A percentile compares a stretch with the other conserved stretches of the same genome.
Evolutionary conservation across 2,888 invertebrate species (phyloP).

Genomic region (Lepidonotus clava): DNA sequence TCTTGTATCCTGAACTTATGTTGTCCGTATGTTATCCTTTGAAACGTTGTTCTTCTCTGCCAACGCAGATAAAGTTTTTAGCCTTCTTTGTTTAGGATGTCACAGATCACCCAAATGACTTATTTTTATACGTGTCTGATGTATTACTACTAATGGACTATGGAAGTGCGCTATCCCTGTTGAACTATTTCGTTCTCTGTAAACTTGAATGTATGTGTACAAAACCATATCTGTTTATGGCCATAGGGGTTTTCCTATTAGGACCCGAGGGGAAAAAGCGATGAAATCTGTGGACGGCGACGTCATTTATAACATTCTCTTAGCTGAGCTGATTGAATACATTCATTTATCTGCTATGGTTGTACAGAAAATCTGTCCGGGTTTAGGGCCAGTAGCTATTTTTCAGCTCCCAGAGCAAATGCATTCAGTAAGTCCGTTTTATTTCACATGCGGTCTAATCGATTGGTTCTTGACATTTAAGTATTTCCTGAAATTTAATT

Average conservation of each 20-base stretch:
- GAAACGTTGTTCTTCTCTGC: too few species aligned
- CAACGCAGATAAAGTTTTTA: neutral
- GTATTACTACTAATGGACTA: neutral
- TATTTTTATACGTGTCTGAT: slow-evolving; percentile 24
- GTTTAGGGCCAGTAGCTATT: neutral
- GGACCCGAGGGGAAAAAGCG: neutral
- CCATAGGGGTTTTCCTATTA: neutral
- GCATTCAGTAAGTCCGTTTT: too few species aligned
- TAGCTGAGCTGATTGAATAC: neutral
- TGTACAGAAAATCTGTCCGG: neutral
- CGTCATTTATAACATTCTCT: neutral
- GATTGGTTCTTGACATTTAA: too few species aligned
- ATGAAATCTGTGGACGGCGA: neutral
- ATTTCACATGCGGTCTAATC: too few species aligned
- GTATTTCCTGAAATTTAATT: neutral
- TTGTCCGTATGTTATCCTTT: slow-evolving; percentile 1
- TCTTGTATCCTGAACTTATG: neutral
- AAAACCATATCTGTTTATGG: neutral
- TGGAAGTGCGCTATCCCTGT: neutral
- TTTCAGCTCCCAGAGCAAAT: too few species aligned
- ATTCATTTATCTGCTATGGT: neutral
- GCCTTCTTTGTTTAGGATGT: neutral
- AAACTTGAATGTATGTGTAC: neutral
- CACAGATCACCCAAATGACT: neutral
- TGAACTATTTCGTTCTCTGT: neutral